These are phyloP conservation scores for Agrilus cyanescens DNA, from an alignment of 2,888 invertebrate species.

Conservation along the genomic window DNA sequence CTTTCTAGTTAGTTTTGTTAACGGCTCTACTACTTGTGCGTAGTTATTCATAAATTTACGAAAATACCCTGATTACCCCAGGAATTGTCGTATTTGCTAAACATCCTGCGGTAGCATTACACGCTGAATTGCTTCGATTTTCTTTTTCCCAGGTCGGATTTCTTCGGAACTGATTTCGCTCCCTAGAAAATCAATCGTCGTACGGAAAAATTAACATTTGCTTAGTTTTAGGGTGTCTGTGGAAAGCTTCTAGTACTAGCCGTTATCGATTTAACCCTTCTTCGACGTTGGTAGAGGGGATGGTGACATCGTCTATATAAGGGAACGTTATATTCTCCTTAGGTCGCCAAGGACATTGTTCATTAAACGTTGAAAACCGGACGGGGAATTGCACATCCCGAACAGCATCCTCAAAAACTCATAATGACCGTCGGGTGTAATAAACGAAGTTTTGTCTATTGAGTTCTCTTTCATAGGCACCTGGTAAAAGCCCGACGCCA, in stretches of 20 bases:
- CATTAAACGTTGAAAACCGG: too few species aligned
- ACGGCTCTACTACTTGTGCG: conserved; percentile 12
- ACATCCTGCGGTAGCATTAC: conserved; percentile 18
- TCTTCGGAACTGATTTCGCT: conserved; percentile 17
- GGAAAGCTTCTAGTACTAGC: conserved; percentile 5
- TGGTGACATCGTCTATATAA: neutral
- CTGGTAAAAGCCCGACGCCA: neutral
- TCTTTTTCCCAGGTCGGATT: conserved; percentile 17
- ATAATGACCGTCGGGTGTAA: too few species aligned
- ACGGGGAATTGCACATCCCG: too few species aligned
- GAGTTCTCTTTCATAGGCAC: neutral
- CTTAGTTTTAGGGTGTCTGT: conserved; percentile 21
- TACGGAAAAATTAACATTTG: conserved; percentile 21
- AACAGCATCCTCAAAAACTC: too few species aligned
- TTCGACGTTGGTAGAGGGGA: neutral
- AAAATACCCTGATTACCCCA: conserved; percentile 22
- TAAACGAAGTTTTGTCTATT: neutral
- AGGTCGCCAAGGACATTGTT: too few species aligned
- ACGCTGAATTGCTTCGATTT: conserved; percentile 17
- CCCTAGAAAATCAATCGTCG: conserved; percentile 21
- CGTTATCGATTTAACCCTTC: neutral
- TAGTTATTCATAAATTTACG: conserved; percentile 18
- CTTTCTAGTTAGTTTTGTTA: conserved; percentile 11
- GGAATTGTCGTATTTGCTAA: conserved; percentile 21
- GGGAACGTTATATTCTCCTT: too few species aligned